Evolutionary conservation across 2,797 vertebrate species (phyloP).

Genomic region (Lerista edwardsae): DNA sequence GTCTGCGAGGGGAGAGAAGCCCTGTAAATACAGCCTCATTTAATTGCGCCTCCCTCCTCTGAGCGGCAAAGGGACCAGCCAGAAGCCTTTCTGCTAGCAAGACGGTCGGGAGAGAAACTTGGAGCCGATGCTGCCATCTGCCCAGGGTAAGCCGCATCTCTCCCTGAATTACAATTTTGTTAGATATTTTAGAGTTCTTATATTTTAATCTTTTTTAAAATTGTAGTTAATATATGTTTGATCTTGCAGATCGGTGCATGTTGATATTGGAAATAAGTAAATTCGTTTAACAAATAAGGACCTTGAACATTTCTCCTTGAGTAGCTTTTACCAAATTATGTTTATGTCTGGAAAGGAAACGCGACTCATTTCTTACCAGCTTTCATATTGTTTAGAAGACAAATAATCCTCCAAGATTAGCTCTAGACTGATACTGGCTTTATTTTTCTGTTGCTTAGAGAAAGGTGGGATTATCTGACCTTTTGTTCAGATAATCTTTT

Average conservation of each 20-base stretch:
- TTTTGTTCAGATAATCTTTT: neutral
- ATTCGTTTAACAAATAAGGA: neutral
- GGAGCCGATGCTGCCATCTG: neutral
- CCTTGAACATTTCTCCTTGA: neutral
- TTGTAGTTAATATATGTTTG: neutral
- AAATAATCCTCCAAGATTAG: slow-evolving; percentile 25
- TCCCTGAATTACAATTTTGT: slow-evolving; percentile 23
- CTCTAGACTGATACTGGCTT: slow-evolving; percentile 23
- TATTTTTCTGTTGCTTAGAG: slow-evolving; percentile 6
- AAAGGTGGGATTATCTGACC: rapidly evolving
- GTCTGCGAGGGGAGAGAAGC: slow-evolving; percentile 74
- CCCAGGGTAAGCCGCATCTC: slow-evolving; percentile 59
- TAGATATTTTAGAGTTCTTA: neutral
- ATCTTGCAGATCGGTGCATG: neutral
- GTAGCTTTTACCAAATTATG: neutral
- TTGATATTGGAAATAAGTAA: neutral
- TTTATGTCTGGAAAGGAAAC: slow-evolving; percentile 1
- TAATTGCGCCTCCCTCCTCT: slow-evolving; percentile 48
- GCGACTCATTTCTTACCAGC: slow-evolving; percentile 2
- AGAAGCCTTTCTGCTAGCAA: neutral
- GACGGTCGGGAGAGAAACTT: slow-evolving; percentile 23
- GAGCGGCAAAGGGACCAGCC: slow-evolving; percentile 47
- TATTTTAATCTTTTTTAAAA: neutral
- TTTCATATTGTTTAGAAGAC: slow-evolving; percentile 10
- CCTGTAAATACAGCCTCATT: slow-evolving; percentile 67